phyloP scores from a whole-genome alignment of 1,140 invertebrate genomes.

The Leptopilina clavipes region DNA sequence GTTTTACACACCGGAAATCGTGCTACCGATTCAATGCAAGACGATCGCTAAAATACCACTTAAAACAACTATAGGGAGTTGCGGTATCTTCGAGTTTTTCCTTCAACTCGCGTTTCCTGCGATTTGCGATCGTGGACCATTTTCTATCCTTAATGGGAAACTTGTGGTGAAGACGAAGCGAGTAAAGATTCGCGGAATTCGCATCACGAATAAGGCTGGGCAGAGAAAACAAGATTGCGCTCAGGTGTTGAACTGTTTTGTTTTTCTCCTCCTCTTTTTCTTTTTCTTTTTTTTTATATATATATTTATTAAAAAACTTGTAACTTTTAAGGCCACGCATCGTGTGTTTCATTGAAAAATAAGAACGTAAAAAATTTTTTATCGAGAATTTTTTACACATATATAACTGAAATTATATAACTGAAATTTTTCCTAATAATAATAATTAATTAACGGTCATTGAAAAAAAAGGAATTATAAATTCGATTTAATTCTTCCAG shows the following conservation, averaged over 20 bases:
- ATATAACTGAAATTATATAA: too few species aligned
- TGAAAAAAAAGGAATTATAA: too few species aligned
- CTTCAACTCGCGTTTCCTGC: slow-evolving; percentile 17
- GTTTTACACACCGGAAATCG: slow-evolving; percentile 13
- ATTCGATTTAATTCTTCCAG: too few species aligned
- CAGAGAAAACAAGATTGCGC: slow-evolving; percentile 25
- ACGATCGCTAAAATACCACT: slow-evolving; percentile 20
- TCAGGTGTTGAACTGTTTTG: slow-evolving; percentile 26
- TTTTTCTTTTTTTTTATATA: neutral
- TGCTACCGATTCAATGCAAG: slow-evolving; percentile 26
- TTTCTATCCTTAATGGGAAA: slow-evolving; percentile 33
- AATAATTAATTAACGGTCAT: too few species aligned
- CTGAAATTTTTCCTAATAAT: too few species aligned
- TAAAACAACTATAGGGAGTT: slow-evolving; percentile 26
- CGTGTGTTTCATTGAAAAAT: neutral
- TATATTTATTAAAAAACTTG: neutral
- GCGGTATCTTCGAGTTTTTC: slow-evolving; percentile 31
- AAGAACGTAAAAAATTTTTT: neutral
- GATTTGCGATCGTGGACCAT: slow-evolving; percentile 31
- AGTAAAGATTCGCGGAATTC: slow-evolving; percentile 27
- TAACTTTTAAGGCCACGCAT: neutral
- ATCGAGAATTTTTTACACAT: neutral
- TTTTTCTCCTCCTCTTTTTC: neutral
- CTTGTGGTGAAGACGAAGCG: slow-evolving; percentile 32
- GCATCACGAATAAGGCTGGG: neutral